Conservation (phyloP, 2,888 invertebrate species). For the Alsophila aescularia region DNA sequence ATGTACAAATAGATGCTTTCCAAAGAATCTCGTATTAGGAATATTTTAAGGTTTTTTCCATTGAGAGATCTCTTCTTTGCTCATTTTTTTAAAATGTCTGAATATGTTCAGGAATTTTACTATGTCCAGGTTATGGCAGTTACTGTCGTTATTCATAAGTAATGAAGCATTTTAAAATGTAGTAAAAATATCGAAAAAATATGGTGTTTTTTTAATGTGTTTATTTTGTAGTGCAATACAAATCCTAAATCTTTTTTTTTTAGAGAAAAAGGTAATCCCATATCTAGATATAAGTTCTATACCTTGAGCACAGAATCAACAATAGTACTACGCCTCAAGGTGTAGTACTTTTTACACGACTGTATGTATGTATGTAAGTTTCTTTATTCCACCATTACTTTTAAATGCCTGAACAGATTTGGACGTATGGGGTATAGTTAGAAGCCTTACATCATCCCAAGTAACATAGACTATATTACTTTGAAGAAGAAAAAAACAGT, state of each 20-base stretch:
- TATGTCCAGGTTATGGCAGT: slow-evolving; percentile 54
- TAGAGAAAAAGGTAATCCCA: no score
- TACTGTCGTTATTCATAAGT: slow-evolving; percentile 59
- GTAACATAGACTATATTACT: no score
- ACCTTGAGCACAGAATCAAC: no score
- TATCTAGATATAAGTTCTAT: no score
- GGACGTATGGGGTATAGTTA: no score
- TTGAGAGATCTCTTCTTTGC: slow-evolving; percentile 73
- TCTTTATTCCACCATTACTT: no score
- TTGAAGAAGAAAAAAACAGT: no score
- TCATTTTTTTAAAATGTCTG: slow-evolving; percentile 51
- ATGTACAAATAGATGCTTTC: slow-evolving; percentile 81
- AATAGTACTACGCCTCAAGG: no score
- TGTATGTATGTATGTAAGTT: no score
- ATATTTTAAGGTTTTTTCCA: slow-evolving; percentile 65
- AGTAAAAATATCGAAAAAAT: slow-evolving; percentile 36
- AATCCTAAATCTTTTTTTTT: neutral
- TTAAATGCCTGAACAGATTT: no score
- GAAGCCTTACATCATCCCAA: no score
- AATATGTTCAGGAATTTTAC: slow-evolving; percentile 36
- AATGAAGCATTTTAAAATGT: slow-evolving; percentile 47
- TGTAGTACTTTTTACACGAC: no score
- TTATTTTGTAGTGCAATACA: neutral
- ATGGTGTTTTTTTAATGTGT: slow-evolving; percentile 19
- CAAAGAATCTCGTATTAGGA: slow-evolving; percentile 77